Evolutionary conservation across 2,888 invertebrate genomes (phyloP).

Genomic region (Drosophila mettleri): DNA sequence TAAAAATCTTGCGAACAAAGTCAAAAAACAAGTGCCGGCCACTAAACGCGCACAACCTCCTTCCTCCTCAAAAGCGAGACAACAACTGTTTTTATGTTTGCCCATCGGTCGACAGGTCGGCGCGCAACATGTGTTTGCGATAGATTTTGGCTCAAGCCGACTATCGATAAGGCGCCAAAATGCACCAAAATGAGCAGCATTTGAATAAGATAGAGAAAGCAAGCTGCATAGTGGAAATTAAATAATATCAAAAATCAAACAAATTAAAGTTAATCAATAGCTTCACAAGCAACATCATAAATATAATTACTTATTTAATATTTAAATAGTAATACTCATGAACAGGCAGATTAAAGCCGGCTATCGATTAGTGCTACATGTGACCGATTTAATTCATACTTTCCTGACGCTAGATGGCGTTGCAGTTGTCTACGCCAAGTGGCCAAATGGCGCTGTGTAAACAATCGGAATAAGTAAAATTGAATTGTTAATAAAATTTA

Average conservation of each 20-base stretch:
- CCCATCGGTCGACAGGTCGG: slow-evolving; percentile 16
- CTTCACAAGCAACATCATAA: no score
- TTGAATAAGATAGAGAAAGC: neutral
- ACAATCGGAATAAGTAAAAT: no score
- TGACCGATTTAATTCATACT: no score
- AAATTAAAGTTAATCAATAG: no score
- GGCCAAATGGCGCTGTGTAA: neutral
- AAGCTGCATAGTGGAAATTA: neutral
- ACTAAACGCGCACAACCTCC: slow-evolving; percentile 14
- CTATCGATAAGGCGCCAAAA: neutral
- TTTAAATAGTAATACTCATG: no score
- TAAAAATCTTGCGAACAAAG: slow-evolving; percentile 29
- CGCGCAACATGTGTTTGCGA: slow-evolving; percentile 2
- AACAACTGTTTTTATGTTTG: slow-evolving; percentile 38
- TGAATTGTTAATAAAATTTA: neutral
- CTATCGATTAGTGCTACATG: neutral
- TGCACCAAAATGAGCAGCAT: neutral
- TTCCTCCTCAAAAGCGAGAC: slow-evolving; percentile 33
- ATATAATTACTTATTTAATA: no score
- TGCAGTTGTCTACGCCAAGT: neutral
- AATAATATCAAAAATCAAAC: neutral
- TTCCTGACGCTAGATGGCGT: slow-evolving; percentile 30
- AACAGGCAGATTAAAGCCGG: neutral
- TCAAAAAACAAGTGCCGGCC: slow-evolving; percentile 23
- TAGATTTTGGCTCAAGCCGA: neutral